These are phyloP conservation scores for Gouania willdenowi DNA, from an alignment of 2,797 vertebrate genomes.

Conservation along the genomic window DNA sequence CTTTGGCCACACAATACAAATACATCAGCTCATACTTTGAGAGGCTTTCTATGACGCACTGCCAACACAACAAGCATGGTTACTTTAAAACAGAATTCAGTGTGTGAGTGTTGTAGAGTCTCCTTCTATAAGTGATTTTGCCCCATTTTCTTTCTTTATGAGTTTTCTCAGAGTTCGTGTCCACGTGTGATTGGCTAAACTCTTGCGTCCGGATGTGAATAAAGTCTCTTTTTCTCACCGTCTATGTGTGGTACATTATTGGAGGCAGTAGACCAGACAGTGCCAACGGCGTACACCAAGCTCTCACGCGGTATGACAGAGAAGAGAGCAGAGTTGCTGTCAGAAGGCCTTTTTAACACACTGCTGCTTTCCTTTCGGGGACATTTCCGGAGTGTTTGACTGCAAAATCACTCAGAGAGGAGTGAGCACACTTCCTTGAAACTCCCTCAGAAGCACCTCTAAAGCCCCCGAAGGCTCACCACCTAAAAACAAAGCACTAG, in stretches of 20 bases:
- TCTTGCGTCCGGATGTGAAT: constrained; percentile 5
- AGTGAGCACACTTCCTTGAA: constrained; percentile 51
- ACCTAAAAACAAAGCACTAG: constrained; percentile 54
- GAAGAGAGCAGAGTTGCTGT: constrained; percentile 62
- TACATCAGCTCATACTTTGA: constrained; percentile 19
- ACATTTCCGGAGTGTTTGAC: constrained; percentile 51
- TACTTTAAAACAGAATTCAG: constrained; percentile 21
- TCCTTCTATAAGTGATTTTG: constrained; percentile 22
- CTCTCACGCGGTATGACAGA: constrained; percentile 60
- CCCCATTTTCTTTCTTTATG: constrained; percentile 29
- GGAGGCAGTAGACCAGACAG: constrained; percentile 63
- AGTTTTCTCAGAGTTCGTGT: constrained; percentile 26
- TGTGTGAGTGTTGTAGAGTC: not conserved
- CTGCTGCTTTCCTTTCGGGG: constrained; percentile 57
- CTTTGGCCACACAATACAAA: not conserved
- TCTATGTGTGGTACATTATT: constrained; percentile 55
- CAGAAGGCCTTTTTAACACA: constrained; percentile 69
- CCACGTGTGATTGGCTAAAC: constrained; percentile 18
- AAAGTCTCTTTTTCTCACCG: constrained; percentile 4
- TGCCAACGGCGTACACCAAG: constrained; percentile 62
- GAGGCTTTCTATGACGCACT: constrained; percentile 6
- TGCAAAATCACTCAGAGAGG: constrained; percentile 33
- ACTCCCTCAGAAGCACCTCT: constrained; percentile 43
- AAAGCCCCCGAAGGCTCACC: constrained; percentile 47
- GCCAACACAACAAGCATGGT: constrained; percentile 6